Evolutionary conservation across 2,888 invertebrate species (phyloP).

Genomic region (Kuschelorhynchus macadamiae): DNA sequence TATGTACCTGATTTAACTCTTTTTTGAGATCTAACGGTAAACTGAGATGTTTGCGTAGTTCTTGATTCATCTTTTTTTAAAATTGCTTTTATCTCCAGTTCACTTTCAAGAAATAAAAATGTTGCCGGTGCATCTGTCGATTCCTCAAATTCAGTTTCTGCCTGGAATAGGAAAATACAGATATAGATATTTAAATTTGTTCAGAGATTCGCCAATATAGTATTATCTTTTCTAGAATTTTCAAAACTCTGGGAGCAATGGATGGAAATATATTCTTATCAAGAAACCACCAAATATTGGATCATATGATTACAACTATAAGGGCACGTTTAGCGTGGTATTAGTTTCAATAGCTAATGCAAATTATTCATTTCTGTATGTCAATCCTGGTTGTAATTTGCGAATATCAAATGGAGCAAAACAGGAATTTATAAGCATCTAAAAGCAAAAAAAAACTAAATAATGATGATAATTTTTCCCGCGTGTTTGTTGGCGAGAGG

Average conservation of each 20-base stretch:
- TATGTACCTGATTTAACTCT: background rate
- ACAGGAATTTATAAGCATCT: slow-evolving; percentile 43
- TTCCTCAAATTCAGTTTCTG: background rate
- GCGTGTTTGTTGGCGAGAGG: slow-evolving; percentile 45
- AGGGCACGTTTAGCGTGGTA: slow-evolving; percentile 50
- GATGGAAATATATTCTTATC: slow-evolving; percentile 50
- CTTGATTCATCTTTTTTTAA: too few relatives aligned
- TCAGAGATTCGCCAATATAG: too few relatives aligned
- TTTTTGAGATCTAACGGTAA: too few relatives aligned
- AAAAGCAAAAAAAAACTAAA: slow-evolving; percentile 25
- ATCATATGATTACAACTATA: slow-evolving; percentile 45
- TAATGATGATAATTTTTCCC: slow-evolving; percentile 18
- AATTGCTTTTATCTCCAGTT: background rate
- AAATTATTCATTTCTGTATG: slow-evolving; percentile 55
- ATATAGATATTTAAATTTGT: too few relatives aligned
- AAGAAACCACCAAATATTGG: slow-evolving; percentile 44
- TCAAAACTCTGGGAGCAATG: slow-evolving; percentile 48
- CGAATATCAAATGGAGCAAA: slow-evolving; percentile 53
- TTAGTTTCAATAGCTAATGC: slow-evolving; percentile 54
- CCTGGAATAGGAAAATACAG: too few relatives aligned
- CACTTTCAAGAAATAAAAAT: background rate
- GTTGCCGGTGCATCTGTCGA: background rate
- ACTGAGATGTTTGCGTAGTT: too few relatives aligned
- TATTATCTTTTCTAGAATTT: too few relatives aligned
- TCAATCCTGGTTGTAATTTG: slow-evolving; percentile 54